phyloP scores from a whole-genome alignment of 1,140 invertebrate genomes.

The Trichonephila clavipes region DNA sequence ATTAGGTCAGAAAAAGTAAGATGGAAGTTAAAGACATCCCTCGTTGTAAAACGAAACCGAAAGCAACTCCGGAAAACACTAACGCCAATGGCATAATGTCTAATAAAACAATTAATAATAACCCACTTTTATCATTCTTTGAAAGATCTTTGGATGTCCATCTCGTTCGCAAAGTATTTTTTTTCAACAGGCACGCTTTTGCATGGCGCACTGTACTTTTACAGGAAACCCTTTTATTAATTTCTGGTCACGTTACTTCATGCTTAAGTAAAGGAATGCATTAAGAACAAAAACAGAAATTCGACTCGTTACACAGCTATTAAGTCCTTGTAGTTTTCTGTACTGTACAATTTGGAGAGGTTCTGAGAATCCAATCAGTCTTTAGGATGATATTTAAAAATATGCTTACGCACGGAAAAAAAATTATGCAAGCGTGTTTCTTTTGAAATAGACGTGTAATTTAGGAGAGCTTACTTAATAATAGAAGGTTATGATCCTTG shows the following conservation, averaged over 20 bases:
- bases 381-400: too few species aligned
- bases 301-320: not conserved
- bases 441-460: too few species aligned
- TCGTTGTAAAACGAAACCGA: not conserved
- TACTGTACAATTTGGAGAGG: too few species aligned
- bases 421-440: too few species aligned
- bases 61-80: not conserved
- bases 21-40: not conserved
- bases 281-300: not conserved
- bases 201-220: not conserved
- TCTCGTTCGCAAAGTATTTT: not conserved
- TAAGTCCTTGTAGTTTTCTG: too few species aligned
- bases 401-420: too few species aligned
- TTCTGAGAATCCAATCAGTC: too few species aligned
- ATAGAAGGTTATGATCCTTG: too few species aligned
- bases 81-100: not conserved
- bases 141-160: not conserved
- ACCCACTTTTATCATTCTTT: not conserved
- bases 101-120: not conserved
- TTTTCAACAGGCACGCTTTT: not conserved
- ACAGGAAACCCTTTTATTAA: not conserved
- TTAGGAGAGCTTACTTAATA: too few species aligned
- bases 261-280: not conserved
- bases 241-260: not conserved
- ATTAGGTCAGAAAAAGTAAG: conserved; percentile 10